phyloP scores from a whole-genome alignment of 2,888 invertebrate genomes.

The Microctonus brassicae region DNA sequence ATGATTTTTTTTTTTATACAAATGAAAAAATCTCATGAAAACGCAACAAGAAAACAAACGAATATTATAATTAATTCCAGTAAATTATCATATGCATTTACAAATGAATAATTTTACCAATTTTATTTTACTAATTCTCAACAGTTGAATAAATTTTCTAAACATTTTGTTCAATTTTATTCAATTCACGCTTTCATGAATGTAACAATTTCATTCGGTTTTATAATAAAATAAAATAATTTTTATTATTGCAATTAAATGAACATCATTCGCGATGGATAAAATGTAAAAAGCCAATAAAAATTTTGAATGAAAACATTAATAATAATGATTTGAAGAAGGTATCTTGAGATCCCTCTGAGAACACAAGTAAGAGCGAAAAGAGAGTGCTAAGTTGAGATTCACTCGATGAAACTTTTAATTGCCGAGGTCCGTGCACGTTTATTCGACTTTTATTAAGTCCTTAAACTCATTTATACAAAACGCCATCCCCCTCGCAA shows the following conservation, averaged over 20 bases:
- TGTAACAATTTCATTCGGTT: no score
- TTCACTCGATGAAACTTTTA: slow-evolving; percentile 63
- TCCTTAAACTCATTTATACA: neutral
- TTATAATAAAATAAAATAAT: neutral
- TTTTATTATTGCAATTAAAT: neutral
- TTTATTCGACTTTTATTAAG: slow-evolving; percentile 24
- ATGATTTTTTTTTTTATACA: neutral
- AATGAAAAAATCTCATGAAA: slow-evolving; percentile 7
- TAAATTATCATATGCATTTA: neutral
- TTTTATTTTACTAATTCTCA: neutral
- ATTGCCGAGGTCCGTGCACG: slow-evolving; percentile 51
- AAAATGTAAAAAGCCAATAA: neutral
- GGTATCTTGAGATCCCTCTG: neutral
- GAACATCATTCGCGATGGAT: no score
- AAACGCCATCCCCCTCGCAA: neutral
- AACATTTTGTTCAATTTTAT: no score
- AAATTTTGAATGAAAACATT: neutral
- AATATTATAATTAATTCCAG: neutral
- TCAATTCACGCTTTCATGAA: no score
- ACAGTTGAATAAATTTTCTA: neutral
- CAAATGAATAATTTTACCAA: neutral
- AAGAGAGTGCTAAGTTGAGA: slow-evolving; percentile 23
- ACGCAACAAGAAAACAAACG: neutral
- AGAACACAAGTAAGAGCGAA: neutral
- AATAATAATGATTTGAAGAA: neutral